Percentiles rank a stretch among this genome's conserved stretches.
These are phyloP conservation scores for Liasis olivaceus DNA, from an alignment of 2,797 vertebrate genomes.

Conservation along the genomic window DNA sequence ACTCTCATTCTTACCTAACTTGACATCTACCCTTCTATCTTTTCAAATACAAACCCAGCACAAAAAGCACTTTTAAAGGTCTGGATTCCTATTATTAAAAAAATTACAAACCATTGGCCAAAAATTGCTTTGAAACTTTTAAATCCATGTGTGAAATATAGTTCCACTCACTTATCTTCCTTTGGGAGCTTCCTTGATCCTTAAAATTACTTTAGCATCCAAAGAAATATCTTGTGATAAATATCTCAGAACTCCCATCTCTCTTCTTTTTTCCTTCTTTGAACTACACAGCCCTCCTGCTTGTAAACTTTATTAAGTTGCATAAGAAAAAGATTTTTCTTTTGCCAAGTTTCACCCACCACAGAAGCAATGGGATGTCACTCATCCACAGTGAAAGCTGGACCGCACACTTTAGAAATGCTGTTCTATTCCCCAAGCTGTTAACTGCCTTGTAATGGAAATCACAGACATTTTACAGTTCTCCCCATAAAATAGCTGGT, in stretches of 20 bases:
- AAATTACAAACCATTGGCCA: not conserved
- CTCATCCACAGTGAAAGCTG: not conserved
- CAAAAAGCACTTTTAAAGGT: not conserved
- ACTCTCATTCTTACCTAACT: not conserved
- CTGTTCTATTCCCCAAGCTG: not conserved
- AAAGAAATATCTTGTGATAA: not conserved
- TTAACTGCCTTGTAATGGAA: not conserved
- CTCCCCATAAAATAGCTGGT: not conserved
- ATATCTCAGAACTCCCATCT: not conserved
- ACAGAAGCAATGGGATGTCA: not conserved
- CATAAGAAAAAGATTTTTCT: not conserved
- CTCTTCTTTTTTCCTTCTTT: not conserved
- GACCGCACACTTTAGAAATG: not conserved
- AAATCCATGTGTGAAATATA: not conserved
- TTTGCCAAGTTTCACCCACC: not conserved
- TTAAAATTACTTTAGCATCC: not conserved
- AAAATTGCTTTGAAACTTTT: not conserved
- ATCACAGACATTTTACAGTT: too few relatives aligned
- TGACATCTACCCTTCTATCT: not conserved
- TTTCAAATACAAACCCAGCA: not conserved
- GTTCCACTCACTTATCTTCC: not conserved
- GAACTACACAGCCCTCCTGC: not conserved
- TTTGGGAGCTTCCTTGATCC: not conserved
- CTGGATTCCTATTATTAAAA: not conserved
- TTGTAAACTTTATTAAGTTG: not conserved